Evolutionary conservation across 2,113 vertebrate species (phyloP).

Genomic region (Neoarius graeffei): DNA sequence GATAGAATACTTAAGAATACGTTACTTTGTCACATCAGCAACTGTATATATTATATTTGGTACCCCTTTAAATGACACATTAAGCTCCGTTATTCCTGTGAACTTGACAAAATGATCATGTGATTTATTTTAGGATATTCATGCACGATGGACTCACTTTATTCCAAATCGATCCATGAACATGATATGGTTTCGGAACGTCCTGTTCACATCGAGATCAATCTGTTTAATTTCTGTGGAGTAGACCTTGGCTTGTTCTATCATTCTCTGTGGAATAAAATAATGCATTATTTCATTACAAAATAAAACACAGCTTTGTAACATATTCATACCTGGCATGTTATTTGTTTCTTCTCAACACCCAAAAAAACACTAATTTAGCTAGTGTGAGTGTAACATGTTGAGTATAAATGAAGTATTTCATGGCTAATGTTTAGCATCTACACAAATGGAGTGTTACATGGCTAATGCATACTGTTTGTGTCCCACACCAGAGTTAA

Average conservation of each 20-base stretch:
- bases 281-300: background rate
- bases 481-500: background rate
- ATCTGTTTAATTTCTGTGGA: conserved; percentile 90
- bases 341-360: background rate
- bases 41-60: too few species aligned
- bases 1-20: too few species aligned
- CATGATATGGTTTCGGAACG: conserved; percentile 91
- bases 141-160: conserved; percentile 74
- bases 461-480: background rate
- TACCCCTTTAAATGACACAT: background rate
- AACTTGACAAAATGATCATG: background rate
- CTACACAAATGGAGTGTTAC: background rate
- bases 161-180: conserved; percentile 89
- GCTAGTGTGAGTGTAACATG: background rate
- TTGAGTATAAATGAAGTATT: background rate
- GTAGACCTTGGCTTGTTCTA: conserved; percentile 78
- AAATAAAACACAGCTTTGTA: background rate
- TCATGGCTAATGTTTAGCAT: background rate
- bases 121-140: background rate
- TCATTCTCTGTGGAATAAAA: conserved; percentile 78
- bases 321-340: background rate
- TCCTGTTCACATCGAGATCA: conserved; percentile 88
- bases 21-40: too few species aligned
- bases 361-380: background rate
- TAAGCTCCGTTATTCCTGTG: background rate